These are phyloP conservation scores for Rhincodon typus DNA, from an alignment of 2,797 vertebrate genomes.

Conservation along the genomic window DNA sequence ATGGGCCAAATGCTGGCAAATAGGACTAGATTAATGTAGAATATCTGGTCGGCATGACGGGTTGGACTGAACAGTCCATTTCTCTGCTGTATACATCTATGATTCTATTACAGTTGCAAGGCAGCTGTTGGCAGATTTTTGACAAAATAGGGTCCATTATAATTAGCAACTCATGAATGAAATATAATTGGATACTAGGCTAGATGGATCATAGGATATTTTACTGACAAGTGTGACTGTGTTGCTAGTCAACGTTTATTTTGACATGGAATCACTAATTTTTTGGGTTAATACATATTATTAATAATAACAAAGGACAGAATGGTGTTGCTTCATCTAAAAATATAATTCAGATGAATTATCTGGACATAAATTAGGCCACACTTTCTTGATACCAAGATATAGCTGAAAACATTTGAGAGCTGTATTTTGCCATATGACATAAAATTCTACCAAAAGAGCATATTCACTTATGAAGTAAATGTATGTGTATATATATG, in stretches of 20 bases:
- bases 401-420: background rate
- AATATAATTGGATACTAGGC: background rate
- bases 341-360: background rate
- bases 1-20: no score
- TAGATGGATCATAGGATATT: background rate
- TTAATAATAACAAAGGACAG: background rate
- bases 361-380: background rate
- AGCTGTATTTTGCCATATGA: background rate
- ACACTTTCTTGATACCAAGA: background rate
- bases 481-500: background rate
- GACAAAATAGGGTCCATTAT: background rate
- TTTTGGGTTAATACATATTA: background rate
- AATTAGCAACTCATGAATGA: background rate
- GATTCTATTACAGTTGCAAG: no score
- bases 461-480: background rate
- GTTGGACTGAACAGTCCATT: no score
- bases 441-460: constrained; percentile 32
- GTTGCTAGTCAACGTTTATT: background rate
- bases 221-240: background rate
- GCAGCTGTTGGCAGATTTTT: no score
- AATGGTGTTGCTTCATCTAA: constrained; percentile 20
- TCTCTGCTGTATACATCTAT: no score
- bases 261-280: background rate
- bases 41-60: no score
- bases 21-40: no score